Evolutionary conservation across 2,113 vertebrate genomes (phyloP), one percentile per base, ranked within the genome.

Genomic region (Seriola aureovittata): DNA sequence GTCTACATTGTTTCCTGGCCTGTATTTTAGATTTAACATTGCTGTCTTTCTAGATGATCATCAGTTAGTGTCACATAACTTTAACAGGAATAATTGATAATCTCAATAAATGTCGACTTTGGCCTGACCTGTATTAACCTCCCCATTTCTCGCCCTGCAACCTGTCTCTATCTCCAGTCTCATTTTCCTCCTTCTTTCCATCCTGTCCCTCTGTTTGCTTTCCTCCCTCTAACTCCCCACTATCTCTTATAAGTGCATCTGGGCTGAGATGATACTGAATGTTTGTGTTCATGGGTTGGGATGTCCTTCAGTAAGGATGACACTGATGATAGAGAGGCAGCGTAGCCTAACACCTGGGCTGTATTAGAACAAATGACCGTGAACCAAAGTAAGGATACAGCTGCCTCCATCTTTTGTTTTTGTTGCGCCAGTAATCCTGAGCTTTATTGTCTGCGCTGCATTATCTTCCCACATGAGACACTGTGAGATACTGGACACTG

Each of bases 221-320:
- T 70, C 50, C 64, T 65, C 79, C 74, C 75, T 54, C 67, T 40
- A 7, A 64, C 50, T 23, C 69, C 32, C 13, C 6, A 44, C 42
- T 84, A 68, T 89, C 79, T 85, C 65, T 42, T 81, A 40, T 71
- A 60, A 11, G 55, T 54, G 42, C 88, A 85, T 89, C 80, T 88
- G 85, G 63, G 16, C 70, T 59, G 71, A 70, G 78, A 72, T 79
- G 84, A 85, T 86, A 75, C 73, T 5, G 13, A 69, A 25, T 71
- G 81, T 84, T 88, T 85, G 63, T 48, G 64, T 84, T 79, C 58
- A 21, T 36, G 63, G 57, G 42, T 84, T 4, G 14, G 60, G 59
- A 23, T 77, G 87, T 89, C 85, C 90, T 88, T 83, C 17, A 80
- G 55, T 11, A 75, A 57, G 77, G 78, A 81, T 84, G 88, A 89